These are phyloP conservation scores for Philhelius pedissequus DNA, from an alignment of 2,888 invertebrate species.

Conservation along the genomic window DNA sequence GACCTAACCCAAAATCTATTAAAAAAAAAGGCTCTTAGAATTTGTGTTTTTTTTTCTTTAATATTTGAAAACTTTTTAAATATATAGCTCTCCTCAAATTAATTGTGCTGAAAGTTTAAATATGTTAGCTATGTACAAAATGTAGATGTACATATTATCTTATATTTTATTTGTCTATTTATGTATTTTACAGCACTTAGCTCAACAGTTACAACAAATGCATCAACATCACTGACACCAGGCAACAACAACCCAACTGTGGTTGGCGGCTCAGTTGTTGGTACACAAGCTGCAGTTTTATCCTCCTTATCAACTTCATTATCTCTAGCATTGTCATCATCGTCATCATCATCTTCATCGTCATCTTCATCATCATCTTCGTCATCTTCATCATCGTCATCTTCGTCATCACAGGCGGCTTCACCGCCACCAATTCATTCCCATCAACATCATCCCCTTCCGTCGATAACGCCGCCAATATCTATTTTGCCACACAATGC, in stretches of 20 bases:
- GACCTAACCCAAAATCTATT: too few relatives aligned
- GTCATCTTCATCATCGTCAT: slow-evolving; percentile 56
- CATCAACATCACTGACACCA: slow-evolving; percentile 48
- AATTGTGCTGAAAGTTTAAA: too few relatives aligned
- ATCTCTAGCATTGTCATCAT: slow-evolving; percentile 54
- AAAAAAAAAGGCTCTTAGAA: too few relatives aligned
- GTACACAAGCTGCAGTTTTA: slow-evolving; percentile 57
- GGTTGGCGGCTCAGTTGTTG: slow-evolving; percentile 37
- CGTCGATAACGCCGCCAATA: slow-evolving; percentile 50
- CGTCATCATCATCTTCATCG: slow-evolving; percentile 56
- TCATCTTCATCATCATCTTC: slow-evolving; percentile 60
- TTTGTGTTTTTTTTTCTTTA: too few relatives aligned
- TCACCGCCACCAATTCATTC: slow-evolving; percentile 60
- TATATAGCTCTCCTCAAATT: too few relatives aligned
- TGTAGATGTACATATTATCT: neutral
- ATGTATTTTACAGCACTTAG: slow-evolving; percentile 12
- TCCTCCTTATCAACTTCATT: slow-evolving; percentile 55
- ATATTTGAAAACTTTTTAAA: too few relatives aligned
- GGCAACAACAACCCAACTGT: slow-evolving; percentile 28
- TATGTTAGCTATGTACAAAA: too few relatives aligned
- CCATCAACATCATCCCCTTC: slow-evolving; percentile 43
- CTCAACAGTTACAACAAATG: slow-evolving; percentile 38
- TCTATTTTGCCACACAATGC: slow-evolving; percentile 58
- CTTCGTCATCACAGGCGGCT: slow-evolving; percentile 55
- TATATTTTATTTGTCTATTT: neutral